Evolutionary conservation across 2,113 vertebrate species (phyloP).

Genomic region (Ceyx melanurus): DNA sequence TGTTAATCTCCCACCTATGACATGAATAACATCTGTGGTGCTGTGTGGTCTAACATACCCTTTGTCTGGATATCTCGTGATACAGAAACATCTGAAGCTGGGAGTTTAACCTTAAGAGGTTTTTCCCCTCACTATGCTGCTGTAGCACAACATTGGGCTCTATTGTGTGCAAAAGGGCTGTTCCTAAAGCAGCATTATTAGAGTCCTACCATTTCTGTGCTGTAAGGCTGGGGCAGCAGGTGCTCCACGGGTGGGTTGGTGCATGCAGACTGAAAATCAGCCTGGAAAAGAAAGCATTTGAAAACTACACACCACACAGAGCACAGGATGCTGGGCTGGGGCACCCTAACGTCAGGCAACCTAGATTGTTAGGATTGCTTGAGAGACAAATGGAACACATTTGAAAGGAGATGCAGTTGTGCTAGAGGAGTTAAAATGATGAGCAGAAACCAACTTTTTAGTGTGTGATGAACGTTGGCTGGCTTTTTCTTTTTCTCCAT

Average conservation of each 20-base stretch:
- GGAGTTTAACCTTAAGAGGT: background rate
- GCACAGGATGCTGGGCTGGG: background rate
- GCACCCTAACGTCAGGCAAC: background rate
- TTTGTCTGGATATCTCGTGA: background rate
- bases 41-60: background rate
- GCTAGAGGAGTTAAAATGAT: background rate
- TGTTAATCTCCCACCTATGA: conserved; percentile 30
- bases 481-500: background rate
- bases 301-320: background rate
- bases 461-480: background rate
- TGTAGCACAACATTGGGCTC: background rate
- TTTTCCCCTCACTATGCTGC: background rate
- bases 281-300: background rate
- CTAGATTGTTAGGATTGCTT: background rate
- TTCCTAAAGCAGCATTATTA: background rate
- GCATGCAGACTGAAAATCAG: background rate
- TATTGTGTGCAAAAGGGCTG: background rate
- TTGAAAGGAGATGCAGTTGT: background rate
- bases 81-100: background rate
- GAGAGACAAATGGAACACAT: background rate
- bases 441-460: background rate
- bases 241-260: background rate
- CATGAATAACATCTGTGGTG: conserved; percentile 34
- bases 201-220: background rate
- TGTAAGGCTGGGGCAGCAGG: background rate